These are phyloP conservation scores for Parapristionchus giblindavisi DNA, from an alignment of 2,888 invertebrate genomes.

Conservation along the genomic window DNA sequence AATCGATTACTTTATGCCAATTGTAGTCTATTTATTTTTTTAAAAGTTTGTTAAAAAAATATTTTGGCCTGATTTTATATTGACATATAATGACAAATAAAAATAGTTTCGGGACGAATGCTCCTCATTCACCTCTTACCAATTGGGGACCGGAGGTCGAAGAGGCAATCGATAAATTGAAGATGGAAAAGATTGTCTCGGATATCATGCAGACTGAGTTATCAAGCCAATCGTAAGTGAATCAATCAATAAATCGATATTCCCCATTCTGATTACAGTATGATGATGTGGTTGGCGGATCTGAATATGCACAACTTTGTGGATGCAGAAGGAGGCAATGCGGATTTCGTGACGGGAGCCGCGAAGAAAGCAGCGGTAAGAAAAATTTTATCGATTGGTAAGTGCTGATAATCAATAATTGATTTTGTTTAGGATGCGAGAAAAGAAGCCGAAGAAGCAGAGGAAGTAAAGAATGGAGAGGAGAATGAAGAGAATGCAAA, in stretches of 20 bases:
- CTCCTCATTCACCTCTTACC: constrained; percentile 8
- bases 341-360: constrained; percentile 33
- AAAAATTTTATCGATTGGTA: background rate
- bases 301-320: constrained; percentile 60
- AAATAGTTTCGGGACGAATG: constrained; percentile 23
- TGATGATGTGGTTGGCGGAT: constrained; percentile 65
- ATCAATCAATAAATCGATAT: background rate
- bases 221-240: constrained; percentile 53
- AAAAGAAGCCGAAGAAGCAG: background rate
- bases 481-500: constrained; percentile 1
- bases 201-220: constrained; percentile 66
- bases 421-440: background rate
- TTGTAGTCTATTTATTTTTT: background rate
- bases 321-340: constrained; percentile 7
- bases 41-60: background rate
- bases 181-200: constrained; percentile 59
- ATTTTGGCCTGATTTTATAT: background rate
- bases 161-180: constrained; percentile 47
- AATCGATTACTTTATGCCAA: background rate
- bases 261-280: constrained; percentile 52
- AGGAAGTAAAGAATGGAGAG: background rate
- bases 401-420: background rate
- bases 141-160: constrained; percentile 44
- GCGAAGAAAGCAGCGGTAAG: constrained; percentile 15
- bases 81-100: background rate